Base-by-base conservation (phyloP, 2,888 invertebrate genomes). In the Drosophila hawaiiensis region DNA sequence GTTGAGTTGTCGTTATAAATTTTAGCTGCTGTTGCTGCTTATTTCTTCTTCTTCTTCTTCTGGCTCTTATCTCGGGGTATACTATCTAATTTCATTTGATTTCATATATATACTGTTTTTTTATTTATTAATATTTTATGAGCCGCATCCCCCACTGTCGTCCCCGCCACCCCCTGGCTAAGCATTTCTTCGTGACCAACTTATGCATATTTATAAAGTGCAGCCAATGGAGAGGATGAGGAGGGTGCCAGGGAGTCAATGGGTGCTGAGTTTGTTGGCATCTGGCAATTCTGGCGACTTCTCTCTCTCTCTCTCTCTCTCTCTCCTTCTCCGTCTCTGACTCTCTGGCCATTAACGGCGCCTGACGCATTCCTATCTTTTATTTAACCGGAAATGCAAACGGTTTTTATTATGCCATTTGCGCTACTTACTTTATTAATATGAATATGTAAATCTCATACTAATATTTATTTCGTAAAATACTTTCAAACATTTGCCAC, bases 361-460 rank as follows among this genome's bases (percentile, higher is more conserved):
- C 87, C 67, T 70, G 60, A 52, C 84, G 73, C 86, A 73, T 79
- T 84, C 70, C 67, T 62, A 68, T 70, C 68, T 81, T 84, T 84
- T 50, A 72, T 72, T 85, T 85, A 91, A 75, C 88, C 90, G 85
- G 85, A 85, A 85, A 85, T 85, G 91, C 85, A 91, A 85, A 85
- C 88, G 75, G 75, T 28, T 28, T 56, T 56, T 39, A 86, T 84
- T 84, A 63, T 89, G 82, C 83, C 0, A 3, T 41, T 82, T 82
- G 81, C 73, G 67, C 80, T 63, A 68, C 78, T 81, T 82, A 79
- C 86, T 78, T 78, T 47, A 25, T 47, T 69, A 81, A 55, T 25
- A 29, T 86, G 9, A 16, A 25, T 47, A 25, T 9, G 47, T 9
- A 25, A 22, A 83, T 87, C 84, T 70, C 79, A 84, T 59, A 25